These are phyloP conservation scores for Monoplex corrugatus DNA, from an alignment of 2,888 invertebrate genomes.

Conservation along the genomic window DNA sequence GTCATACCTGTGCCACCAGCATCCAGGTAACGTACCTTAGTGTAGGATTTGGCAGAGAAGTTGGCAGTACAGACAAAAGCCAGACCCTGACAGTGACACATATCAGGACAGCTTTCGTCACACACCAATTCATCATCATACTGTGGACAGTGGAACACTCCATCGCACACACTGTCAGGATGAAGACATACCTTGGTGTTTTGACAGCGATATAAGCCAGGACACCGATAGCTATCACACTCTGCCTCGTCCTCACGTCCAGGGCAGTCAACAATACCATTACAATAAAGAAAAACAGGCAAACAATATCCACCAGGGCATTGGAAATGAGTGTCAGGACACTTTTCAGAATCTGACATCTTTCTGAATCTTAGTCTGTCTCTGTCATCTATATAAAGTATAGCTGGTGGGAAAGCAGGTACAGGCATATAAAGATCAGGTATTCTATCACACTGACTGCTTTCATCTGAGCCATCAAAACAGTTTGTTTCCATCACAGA, in stretches of 20 bases:
- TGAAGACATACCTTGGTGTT: slow-evolving; percentile 1
- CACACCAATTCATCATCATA: slow-evolving; percentile 32
- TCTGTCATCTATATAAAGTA: too few relatives aligned
- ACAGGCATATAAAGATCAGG: neutral
- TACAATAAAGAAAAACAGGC: slow-evolving; percentile 29
- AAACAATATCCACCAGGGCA: slow-evolving; percentile 35
- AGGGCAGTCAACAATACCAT: slow-evolving; percentile 17
- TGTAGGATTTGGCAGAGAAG: neutral
- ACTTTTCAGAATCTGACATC: neutral
- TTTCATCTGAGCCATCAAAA: slow-evolving; percentile 41
- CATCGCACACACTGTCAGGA: slow-evolving; percentile 11
- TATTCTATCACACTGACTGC: neutral
- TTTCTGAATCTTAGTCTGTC: neutral
- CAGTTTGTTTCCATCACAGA: slow-evolving; percentile 33
- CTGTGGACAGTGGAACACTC: neutral
- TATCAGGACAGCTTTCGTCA: neutral
- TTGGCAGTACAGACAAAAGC: neutral
- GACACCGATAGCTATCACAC: slow-evolving; percentile 14
- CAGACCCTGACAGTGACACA: slow-evolving; percentile 25
- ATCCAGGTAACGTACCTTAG: slow-evolving; percentile 14
- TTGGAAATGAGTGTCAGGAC: slow-evolving; percentile 16
- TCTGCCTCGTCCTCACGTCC: neutral
- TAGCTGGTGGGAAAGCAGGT: neutral
- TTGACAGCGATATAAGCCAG: slow-evolving; percentile 10
- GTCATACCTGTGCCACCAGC: neutral